phyloP scores from a whole-genome alignment of 2,113 vertebrate genomes.

The Eurystomus gularis region DNA sequence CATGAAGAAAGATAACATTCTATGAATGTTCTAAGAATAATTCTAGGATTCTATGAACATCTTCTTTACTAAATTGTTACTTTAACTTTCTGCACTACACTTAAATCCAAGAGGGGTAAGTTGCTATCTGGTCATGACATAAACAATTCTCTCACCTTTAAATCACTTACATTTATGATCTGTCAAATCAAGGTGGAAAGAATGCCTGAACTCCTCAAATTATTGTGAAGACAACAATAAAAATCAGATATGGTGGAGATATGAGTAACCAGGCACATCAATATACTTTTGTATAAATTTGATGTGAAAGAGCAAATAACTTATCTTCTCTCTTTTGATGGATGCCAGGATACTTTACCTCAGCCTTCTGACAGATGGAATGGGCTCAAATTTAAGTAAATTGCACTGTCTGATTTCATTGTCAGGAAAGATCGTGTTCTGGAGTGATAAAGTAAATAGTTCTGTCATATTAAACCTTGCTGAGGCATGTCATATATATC shows the following conservation, averaged over 20 bases:
- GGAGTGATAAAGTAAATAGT: slow-evolving; percentile 62
- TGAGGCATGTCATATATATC: slow-evolving; percentile 45
- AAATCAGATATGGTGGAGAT: slow-evolving; percentile 28
- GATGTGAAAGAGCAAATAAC: slow-evolving; percentile 68
- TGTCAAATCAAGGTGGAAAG: slow-evolving; percentile 26
- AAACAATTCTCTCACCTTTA: background rate
- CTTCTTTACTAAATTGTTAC: background rate
- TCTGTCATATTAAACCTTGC: slow-evolving; percentile 73
- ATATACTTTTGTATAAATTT: slow-evolving; percentile 35
- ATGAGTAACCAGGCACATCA: slow-evolving; percentile 38
- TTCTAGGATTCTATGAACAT: background rate
- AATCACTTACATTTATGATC: slow-evolving; percentile 27
- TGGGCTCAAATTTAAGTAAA: slow-evolving; percentile 42
- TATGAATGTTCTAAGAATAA: background rate
- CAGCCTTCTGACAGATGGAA: slow-evolving; percentile 65
- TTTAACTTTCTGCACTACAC: background rate
- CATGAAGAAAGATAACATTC: background rate
- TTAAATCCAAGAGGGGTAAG: background rate
- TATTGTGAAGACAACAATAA: slow-evolving; percentile 45
- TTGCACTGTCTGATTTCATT: slow-evolving; percentile 60
- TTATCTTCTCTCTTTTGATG: slow-evolving; percentile 54
- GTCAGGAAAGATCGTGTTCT: slow-evolving; percentile 51
- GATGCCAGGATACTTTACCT: slow-evolving; percentile 70
- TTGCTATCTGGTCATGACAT: background rate
- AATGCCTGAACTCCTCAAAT: slow-evolving; percentile 2